Percentiles rank a stretch among this genome's conserved stretches.
These are phyloP conservation scores for Saimiri boliviensis DNA, from an alignment of 2,113 vertebrate species.

Conservation along the genomic window DNA sequence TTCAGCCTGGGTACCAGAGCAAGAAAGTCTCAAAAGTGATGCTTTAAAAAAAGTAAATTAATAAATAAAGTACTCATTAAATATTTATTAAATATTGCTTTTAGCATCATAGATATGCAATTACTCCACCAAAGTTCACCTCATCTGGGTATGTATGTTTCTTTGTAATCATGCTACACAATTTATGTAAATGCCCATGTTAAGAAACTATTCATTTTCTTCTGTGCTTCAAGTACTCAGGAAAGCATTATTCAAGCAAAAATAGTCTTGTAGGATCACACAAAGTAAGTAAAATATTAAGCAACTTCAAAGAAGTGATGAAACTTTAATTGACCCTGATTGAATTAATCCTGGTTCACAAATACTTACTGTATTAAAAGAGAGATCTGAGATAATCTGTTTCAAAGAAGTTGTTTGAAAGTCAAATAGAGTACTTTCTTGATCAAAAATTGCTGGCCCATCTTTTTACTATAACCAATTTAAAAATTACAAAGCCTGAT, in stretches of 20 bases:
- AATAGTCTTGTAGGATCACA: background rate
- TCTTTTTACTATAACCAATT: background rate
- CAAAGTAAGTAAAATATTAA: background rate
- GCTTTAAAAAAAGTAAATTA: background rate
- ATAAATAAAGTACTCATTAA: background rate
- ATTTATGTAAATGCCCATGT: background rate
- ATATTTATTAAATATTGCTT: background rate
- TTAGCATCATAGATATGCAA: background rate
- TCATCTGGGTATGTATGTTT: background rate
- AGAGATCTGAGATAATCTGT: background rate
- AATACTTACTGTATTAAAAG: background rate
- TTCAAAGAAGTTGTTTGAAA: slow-evolving; percentile 8
- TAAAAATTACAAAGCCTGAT: background rate
- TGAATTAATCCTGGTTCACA: background rate
- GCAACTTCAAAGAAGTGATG: background rate
- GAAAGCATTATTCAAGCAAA: background rate
- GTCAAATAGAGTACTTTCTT: background rate
- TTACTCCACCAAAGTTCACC: background rate
- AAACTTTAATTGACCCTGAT: background rate
- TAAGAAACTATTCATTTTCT: background rate
- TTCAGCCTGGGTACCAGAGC: no score
- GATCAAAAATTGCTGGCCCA: background rate
- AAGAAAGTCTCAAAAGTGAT: no score
- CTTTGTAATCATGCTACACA: background rate
- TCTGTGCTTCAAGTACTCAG: background rate